Conservation (phyloP, 2,888 invertebrate genomes). For the Folsomia candida region DNA sequence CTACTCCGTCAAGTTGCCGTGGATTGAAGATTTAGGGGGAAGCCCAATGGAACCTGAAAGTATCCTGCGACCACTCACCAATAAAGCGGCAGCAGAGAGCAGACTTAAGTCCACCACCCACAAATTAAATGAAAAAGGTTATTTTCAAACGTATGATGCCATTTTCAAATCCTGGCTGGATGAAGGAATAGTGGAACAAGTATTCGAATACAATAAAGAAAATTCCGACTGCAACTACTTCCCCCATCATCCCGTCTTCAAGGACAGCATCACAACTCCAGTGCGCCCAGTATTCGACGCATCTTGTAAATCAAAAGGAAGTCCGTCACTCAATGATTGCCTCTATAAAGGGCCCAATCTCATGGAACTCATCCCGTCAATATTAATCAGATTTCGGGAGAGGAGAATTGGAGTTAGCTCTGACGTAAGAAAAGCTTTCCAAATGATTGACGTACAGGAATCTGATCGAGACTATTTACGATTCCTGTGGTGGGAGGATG, state of each 20-base stretch:
- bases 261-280: slow-evolving; percentile 41
- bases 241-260: slow-evolving; percentile 48
- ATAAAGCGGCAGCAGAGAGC: slow-evolving; percentile 16
- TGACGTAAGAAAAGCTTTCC: slow-evolving; percentile 36
- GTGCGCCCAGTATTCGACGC: slow-evolving; percentile 50
- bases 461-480: slow-evolving; percentile 20
- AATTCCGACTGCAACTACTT: no score
- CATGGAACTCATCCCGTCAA: slow-evolving; percentile 29
- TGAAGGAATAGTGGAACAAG: not conserved
- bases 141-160: not conserved
- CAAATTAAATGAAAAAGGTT: not conserved
- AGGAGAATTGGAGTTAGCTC: slow-evolving; percentile 22
- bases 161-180: slow-evolving; percentile 12
- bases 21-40: slow-evolving; percentile 12
- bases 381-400: slow-evolving; percentile 32
- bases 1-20: slow-evolving; percentile 27
- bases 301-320: slow-evolving; percentile 24
- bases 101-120: slow-evolving; percentile 2
- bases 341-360: no score
- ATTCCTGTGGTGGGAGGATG: slow-evolving; percentile 33
- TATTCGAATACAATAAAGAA: no score
- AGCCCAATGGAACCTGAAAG: no score
- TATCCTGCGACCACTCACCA: slow-evolving; percentile 11
- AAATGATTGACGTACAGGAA: slow-evolving; percentile 12
- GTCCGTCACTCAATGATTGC: slow-evolving; percentile 40